Percentiles rank a stretch among this genome's conserved stretches.
Evolutionary conservation across 2,113 vertebrate species (phyloP).

Genomic region (Glaucomys volans): DNA sequence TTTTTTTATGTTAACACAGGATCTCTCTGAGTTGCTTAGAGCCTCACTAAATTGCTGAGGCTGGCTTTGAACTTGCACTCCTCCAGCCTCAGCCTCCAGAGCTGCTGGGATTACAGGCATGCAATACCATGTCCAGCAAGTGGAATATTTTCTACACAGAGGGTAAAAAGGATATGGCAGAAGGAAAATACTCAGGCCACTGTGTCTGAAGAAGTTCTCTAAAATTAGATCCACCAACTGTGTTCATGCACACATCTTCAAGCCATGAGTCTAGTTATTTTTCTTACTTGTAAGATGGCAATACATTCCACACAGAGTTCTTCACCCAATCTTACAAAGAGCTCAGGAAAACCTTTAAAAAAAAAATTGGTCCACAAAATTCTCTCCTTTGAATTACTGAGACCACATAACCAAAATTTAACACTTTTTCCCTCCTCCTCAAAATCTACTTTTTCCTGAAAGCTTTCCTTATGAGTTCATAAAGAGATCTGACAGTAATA

Average conservation of each 20-base stretch:
- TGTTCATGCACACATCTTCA: conserved; percentile 58
- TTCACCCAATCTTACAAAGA: conserved; percentile 5
- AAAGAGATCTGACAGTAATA: conserved; percentile 1
- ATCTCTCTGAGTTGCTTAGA: no score
- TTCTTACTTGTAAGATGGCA: conserved; percentile 41
- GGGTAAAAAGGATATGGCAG: neutral
- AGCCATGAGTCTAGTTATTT: conserved; percentile 25
- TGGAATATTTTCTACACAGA: neutral
- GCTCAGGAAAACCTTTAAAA: neutral
- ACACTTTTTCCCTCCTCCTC: conserved; percentile 16
- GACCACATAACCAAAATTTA: conserved; percentile 37
- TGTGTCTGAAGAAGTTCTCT: neutral
- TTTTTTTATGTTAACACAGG: no score
- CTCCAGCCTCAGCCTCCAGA: no score
- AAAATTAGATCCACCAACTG: conserved; percentile 63
- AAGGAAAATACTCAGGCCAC: conserved; percentile 15
- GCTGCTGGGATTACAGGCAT: no score
- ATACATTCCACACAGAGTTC: conserved; percentile 30
- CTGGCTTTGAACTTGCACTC: no score
- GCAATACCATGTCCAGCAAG: no score
- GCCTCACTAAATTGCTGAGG: no score
- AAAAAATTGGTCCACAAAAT: neutral
- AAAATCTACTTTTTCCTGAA: conserved; percentile 56
- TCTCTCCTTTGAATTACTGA: conserved; percentile 19
- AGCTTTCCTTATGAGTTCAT: neutral